Evolutionary conservation across 2,113 vertebrate species (phyloP), one percentile per base, ranked within the genome.

Genomic region (Phalacrocorax pelagicus): DNA sequence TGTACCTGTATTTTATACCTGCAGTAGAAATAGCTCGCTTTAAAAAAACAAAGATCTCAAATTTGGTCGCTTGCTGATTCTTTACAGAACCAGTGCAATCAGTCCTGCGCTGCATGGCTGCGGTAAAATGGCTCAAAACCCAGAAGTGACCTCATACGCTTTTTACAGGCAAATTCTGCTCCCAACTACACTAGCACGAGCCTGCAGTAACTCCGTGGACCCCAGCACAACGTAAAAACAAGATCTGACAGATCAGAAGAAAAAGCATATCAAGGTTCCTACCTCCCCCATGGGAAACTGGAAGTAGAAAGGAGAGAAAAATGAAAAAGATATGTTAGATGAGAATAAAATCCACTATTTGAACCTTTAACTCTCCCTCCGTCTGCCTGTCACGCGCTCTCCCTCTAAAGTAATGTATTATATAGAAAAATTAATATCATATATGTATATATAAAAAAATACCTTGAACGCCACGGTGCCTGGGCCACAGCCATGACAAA

Each of bases 171-270:
- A 14, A 52, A 11, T 17, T 46, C 66, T 63, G 49, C 55, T 62
- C 66, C 52, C 9, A 14, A 8, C 42, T 4, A 9, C 5, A 1
- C 4, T 3, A 17, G 17, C 22, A 55, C 1, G 1, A 38, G 78
- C 52, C 65, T 22, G 40, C 40, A 61, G 65, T 6, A 10, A 42
- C 82, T 18, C 34, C 44, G 6, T 0, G 6, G 65, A 44, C 18
- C n/a, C 30, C 14, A 6, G 34, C 8, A 10, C 46, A 5, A 6
- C 44, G 65, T 8, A 5, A 34, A 72, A 66, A 11, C 15, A 38
- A 16, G 52, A 32, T 26, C 34, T 59, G 70, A 11, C 29, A 47
- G 51, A 20, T 11, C 34, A 51, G 44, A 8, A 36, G 38, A 81
- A 81, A 15, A 0, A 38, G 23, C 5, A 1, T 15, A 12, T 13